These are phyloP conservation scores for Sycophila texana DNA, from an alignment of 2,888 invertebrate genomes.

Conservation along the genomic window DNA sequence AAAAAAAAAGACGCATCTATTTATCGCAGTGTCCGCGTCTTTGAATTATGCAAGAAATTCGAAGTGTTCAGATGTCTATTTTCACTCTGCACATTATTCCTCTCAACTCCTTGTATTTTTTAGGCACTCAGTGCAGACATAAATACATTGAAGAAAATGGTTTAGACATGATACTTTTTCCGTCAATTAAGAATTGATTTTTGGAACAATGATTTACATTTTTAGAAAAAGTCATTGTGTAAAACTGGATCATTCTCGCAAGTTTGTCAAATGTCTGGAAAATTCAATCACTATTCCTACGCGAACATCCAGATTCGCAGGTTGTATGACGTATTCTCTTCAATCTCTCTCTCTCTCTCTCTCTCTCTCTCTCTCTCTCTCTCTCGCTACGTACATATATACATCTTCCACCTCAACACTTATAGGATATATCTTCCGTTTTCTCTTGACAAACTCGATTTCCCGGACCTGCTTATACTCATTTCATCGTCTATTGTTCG, in stretches of 20 bases:
- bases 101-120: too few relatives aligned
- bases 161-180: too few relatives aligned
- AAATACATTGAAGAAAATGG: too few relatives aligned
- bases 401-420: neutral
- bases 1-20: neutral
- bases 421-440: neutral
- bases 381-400: neutral
- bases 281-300: slow-evolving; percentile 33
- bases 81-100: too few relatives aligned
- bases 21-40: neutral
- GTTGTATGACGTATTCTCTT: neutral
- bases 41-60: too few relatives aligned
- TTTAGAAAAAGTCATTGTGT: too few relatives aligned
- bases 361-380: slow-evolving; percentile 2
- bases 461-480: slow-evolving; percentile 42
- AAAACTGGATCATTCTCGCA: too few relatives aligned
- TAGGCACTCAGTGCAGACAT: too few relatives aligned
- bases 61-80: too few relatives aligned
- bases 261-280: slow-evolving; percentile 36
- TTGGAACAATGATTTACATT: too few relatives aligned
- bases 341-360: neutral
- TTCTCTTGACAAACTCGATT: slow-evolving; percentile 53
- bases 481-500: slow-evolving; percentile 51
- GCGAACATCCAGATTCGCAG: too few relatives aligned
- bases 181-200: too few relatives aligned